A percentile compares a stretch with the other conserved stretches of the same genome.
phyloP scores from a whole-genome alignment of 2,113 vertebrate species.

The Thamnophis sirtalis region DNA sequence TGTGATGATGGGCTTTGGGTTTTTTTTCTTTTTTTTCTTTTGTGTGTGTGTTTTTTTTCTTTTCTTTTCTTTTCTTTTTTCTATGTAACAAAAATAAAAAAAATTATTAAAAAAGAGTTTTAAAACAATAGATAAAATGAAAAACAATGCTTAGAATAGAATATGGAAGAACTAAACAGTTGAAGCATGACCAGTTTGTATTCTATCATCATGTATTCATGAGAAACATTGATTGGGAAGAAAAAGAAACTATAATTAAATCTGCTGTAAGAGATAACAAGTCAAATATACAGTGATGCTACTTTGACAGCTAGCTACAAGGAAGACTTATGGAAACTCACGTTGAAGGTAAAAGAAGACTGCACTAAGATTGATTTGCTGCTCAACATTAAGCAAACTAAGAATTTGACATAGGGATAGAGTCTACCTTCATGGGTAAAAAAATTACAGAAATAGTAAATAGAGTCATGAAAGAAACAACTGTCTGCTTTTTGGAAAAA shows the following conservation, averaged over 20 bases:
- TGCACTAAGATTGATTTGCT: neutral
- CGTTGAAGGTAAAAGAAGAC: neutral
- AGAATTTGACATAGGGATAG: neutral
- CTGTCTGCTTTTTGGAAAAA: neutral
- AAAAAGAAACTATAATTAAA: neutral
- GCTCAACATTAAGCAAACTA: neutral
- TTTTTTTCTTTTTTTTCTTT: no score
- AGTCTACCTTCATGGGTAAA: neutral
- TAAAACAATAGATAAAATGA: neutral
- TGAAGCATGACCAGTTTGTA: neutral
- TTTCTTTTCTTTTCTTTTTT: no score
- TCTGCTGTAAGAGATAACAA: neutral
- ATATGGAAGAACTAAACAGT: neutral
- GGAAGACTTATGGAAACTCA: neutral
- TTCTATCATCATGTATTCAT: neutral
- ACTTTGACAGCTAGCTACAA: neutral
- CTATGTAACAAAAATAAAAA: no score
- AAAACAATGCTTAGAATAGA: neutral
- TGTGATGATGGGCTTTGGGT: no score
- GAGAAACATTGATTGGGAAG: neutral
- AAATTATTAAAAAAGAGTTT: no score
- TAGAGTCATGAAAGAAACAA: neutral
- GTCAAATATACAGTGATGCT: neutral
- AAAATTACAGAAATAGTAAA: neutral
- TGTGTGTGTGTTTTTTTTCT: no score